Base-by-base conservation (phyloP, 1,140 invertebrate species). In the Apis dorsata region DNA sequence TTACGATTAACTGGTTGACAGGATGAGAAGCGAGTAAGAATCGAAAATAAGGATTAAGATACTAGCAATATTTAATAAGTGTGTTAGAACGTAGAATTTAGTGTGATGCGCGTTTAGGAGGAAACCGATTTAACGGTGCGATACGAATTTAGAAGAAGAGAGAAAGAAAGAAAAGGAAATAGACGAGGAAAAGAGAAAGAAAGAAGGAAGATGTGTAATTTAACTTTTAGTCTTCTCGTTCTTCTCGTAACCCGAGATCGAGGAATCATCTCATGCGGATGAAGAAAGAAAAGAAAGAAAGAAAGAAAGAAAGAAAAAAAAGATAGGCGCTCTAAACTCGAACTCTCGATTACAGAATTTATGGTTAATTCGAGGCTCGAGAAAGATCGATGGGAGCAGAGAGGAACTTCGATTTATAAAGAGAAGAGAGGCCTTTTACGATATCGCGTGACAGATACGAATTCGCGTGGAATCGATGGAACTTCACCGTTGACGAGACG, bases 401-500 rank as follows among this genome's bases (percentile, higher is more conserved):
- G 15, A 13, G 17, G 19, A n/a, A 60, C 63, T 63, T 34, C 34
- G 34, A 76, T 76, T 76, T 76, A 76, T 63, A 55, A 63, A 28
- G 59, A 44, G 12, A 19, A 2, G 34, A 3, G 34, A 34, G 34
- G 34, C 21, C 11, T 11, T 17, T 28, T 57, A 76, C 71, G 71
- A 75, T 75, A 81, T 81, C 79, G 53, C 17, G 21, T 17, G 72
- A 62, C 72, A 68, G 72, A 57, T 81, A 81, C 63, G 51, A 73
- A 80, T 73, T 65, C 79, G 51, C 53, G 11, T 9, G 11, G 79
- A 82, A 82, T 62, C 75, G 80, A 77, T 77, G 73, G 57, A 77
- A 77, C 80, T 81, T 59, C 77, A 68, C 80, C 73, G 63, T 68
- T 81, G 80, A 81, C 77, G 80, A 69, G 69, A 77, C 80, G 74